These are phyloP conservation scores for Nixonia krombeini DNA, from an alignment of 1,140 invertebrate genomes.

Conservation along the genomic window DNA sequence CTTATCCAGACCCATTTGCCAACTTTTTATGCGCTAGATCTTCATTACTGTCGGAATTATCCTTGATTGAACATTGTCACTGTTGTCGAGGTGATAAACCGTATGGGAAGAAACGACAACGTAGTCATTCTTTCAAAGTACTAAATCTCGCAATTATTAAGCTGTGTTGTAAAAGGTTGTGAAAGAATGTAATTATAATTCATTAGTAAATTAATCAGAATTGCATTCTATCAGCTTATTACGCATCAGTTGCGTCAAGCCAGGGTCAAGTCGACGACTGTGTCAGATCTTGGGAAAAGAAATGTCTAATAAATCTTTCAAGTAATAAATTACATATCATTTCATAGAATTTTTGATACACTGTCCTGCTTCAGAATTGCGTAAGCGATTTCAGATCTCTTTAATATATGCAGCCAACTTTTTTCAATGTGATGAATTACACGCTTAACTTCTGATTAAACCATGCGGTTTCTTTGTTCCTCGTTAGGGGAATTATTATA, in stretches of 20 bases:
- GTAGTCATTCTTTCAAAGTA: no score
- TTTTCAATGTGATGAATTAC: neutral
- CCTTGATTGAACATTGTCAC: no score
- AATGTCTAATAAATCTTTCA: conserved; percentile 20
- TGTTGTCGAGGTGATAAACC: no score
- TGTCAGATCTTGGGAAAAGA: conserved; percentile 27
- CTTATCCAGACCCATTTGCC: no score
- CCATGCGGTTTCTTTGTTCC: neutral
- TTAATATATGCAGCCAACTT: neutral
- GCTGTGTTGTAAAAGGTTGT: conserved; percentile 4
- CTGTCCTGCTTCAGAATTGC: neutral
- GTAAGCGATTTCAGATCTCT: neutral
- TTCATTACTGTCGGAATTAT: no score
- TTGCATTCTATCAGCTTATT: conserved; percentile 47
- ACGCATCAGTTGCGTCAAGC: conserved; percentile 49
- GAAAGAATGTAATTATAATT: conserved; percentile 30
- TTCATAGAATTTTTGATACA: neutral
- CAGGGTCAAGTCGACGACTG: conserved; percentile 49
- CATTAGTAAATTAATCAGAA: conserved; percentile 26
- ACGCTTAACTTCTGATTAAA: neutral
- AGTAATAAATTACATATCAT: conserved; percentile 25
- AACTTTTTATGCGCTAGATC: no score
- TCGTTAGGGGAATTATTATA: neutral
- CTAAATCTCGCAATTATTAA: no score
- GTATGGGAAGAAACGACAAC: no score